Evolutionary conservation across 2,113 vertebrate species (phyloP).

Genomic region (Passerina amoena): DNA sequence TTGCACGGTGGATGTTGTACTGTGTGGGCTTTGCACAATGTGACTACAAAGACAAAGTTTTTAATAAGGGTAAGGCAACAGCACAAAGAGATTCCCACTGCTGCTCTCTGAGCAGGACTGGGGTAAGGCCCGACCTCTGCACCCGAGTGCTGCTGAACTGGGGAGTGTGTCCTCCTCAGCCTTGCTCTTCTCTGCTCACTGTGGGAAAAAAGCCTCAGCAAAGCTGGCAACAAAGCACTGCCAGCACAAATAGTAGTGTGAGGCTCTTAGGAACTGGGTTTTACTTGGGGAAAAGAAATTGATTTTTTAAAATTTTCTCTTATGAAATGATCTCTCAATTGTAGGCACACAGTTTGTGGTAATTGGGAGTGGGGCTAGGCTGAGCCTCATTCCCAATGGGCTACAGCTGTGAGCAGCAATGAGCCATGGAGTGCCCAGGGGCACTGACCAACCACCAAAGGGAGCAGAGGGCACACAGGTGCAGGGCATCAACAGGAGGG

Average conservation of each 20-base stretch:
- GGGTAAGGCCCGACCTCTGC: not conserved
- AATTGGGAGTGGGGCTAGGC: not conserved
- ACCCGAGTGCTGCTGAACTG: not conserved
- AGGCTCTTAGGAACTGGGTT: not conserved
- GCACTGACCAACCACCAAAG: not conserved
- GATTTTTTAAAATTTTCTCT: not conserved
- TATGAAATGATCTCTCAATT: not conserved
- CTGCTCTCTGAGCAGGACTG: not conserved
- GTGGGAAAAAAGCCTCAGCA: not conserved
- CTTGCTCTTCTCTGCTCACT: not conserved
- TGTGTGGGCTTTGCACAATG: not conserved
- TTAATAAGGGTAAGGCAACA: not conserved
- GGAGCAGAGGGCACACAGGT: not conserved
- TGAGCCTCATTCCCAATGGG: not conserved
- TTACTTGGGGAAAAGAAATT: not conserved
- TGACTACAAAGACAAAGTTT: not conserved
- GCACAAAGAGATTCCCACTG: not conserved
- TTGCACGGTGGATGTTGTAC: not conserved
- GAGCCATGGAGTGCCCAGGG: not conserved
- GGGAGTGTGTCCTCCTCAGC: not conserved
- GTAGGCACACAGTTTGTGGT: not conserved
- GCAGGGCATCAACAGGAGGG: not conserved
- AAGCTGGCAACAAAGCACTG: not conserved
- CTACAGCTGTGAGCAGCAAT: not conserved
- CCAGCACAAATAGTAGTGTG: not conserved